These are phyloP conservation scores for Achroia grisella DNA, from an alignment of 1,140 invertebrate genomes.

Conservation along the genomic window DNA sequence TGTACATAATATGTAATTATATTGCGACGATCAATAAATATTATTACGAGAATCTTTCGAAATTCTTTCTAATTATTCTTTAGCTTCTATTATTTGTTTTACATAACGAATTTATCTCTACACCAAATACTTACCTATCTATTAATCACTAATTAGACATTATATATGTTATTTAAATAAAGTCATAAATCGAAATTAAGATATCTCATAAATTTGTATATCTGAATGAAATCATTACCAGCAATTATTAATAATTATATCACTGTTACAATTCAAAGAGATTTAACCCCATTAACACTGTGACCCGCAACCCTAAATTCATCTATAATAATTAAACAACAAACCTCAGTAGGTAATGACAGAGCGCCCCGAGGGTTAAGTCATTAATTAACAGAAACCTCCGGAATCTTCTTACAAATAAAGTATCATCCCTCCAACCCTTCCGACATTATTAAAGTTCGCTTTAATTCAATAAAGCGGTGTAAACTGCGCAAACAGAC, in stretches of 20 bases:
- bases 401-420: conserved; percentile 62
- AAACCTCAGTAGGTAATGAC: conserved; percentile 52
- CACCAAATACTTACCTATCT: too few relatives aligned
- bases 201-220: too few relatives aligned
- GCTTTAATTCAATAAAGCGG: conserved; percentile 69
- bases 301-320: conserved; percentile 32
- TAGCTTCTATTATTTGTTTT: too few relatives aligned
- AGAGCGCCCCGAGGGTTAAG: conserved; percentile 45
- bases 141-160: too few relatives aligned
- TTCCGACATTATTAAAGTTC: conserved; percentile 42
- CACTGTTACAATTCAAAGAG: neutral
- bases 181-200: too few relatives aligned
- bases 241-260: neutral
- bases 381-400: conserved; percentile 60
- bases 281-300: conserved; percentile 20
- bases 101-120: too few relatives aligned
- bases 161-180: too few relatives aligned
- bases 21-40: too few relatives aligned
- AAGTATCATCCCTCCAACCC: conserved; percentile 64
- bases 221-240: too few relatives aligned
- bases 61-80: too few relatives aligned
- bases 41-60: too few relatives aligned
- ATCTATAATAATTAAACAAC: conserved; percentile 39
- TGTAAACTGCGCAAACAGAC: conserved; percentile 54
- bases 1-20: too few relatives aligned